These are phyloP conservation scores for Otis tarda DNA, from an alignment of 2,113 vertebrate genomes.

Conservation along the genomic window DNA sequence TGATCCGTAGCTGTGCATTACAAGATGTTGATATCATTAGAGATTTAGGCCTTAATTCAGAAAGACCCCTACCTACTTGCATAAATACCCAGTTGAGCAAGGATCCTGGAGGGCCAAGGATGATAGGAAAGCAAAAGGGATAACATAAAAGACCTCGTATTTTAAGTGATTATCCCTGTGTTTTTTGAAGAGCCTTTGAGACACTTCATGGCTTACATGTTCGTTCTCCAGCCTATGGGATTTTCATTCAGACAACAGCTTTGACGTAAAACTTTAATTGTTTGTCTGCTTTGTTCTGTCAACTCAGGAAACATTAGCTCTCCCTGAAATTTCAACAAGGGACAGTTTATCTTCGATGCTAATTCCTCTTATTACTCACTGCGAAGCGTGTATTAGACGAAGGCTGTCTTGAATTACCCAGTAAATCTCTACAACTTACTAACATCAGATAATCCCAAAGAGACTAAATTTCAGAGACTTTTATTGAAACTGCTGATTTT, in stretches of 20 bases:
- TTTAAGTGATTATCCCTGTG: neutral
- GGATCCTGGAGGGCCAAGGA: neutral
- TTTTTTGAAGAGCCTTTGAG: neutral
- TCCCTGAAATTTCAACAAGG: slow-evolving; percentile 41
- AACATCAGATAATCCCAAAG: neutral
- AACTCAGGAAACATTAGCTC: neutral
- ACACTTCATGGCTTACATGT: neutral
- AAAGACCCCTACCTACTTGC: neutral
- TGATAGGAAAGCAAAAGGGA: neutral
- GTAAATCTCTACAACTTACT: neutral
- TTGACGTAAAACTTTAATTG: neutral
- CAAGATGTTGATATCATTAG: neutral
- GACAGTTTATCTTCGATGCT: slow-evolving; percentile 5
- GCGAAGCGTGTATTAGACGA: neutral
- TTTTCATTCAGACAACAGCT: neutral
- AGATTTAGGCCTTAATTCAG: neutral
- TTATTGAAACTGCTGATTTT: neutral
- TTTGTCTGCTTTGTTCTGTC: neutral
- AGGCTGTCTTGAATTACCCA: slow-evolving; percentile 31
- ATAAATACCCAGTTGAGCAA: neutral
- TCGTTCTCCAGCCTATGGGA: neutral
- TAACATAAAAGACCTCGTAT: neutral
- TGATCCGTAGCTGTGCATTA: neutral
- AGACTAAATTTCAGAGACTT: slow-evolving; percentile 19
- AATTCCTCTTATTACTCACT: slow-evolving; percentile 43